Base-by-base conservation (phyloP, 2,888 invertebrate genomes). In the Molorchus minor region DNA sequence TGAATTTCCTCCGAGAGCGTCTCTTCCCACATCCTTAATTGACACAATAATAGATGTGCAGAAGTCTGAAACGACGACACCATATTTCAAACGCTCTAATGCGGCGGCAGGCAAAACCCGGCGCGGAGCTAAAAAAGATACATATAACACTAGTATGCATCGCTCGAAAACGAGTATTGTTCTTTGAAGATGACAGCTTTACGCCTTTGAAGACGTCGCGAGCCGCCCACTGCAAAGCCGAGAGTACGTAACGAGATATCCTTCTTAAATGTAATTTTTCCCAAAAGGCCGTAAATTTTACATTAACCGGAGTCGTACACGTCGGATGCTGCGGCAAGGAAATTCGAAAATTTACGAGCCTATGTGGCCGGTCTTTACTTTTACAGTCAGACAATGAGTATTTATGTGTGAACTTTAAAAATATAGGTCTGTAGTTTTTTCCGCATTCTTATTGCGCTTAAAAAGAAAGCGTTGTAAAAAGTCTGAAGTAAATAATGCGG, bases 111-210 rank as follows among this genome's bases (percentile, higher is more conserved):
- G 49, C 16, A n/a, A 49, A 13, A 49, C 38, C 49, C 49, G 13
- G 33, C 17, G 45, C 45, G 3, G 33, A 13, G 20, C 19, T 13
- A 10, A n/a, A 20, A 12, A 10, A 41, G 3, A 19, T 12, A 35
- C 5, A 35, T 36, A 19, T 12, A 20, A 7, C 46, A 19, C 35
- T 30, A 16, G 2, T 19, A 29, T 41, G 30, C 25, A 30, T 12
- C 41, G 38, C 36, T 46, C 43, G 43, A 54, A 21, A 56, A 44
- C 12, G 12, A 38, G 41, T 7, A 47, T 61, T 49, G 36, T 54
- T 29, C 52, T 53, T 56, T 49, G 56, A 56, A 52, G 56, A 56
- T 38, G 44, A 49, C 49, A 35, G 53, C 38, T 52, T 61, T 61
- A 61, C 29, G 46, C 40, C 56, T 60, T 60, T 43, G 52, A 47